Conservation (phyloP, 2,113 vertebrate genomes). For the Clarias magur region DNA sequence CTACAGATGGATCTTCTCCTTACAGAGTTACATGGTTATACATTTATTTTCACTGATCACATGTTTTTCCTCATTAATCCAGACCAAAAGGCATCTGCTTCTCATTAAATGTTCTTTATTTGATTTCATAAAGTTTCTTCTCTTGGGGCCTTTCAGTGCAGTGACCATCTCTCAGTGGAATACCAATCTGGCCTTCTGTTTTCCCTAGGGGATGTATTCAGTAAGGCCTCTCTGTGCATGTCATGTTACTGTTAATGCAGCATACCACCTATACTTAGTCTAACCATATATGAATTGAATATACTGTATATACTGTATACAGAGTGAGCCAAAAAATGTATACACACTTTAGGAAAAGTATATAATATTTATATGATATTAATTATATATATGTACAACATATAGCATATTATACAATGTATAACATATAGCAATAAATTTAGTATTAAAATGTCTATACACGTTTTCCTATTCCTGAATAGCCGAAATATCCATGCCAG, state of each 20-base stretch:
- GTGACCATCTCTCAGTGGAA: constrained; percentile 1
- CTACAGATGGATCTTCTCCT: neutral
- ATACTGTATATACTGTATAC: too few relatives aligned
- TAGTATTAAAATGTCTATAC: too few relatives aligned
- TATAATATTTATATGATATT: too few relatives aligned
- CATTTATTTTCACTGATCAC: neutral
- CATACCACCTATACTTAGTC: constrained; percentile 10
- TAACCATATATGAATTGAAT: neutral
- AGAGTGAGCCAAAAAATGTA: too few relatives aligned
- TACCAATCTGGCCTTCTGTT: constrained; percentile 9
- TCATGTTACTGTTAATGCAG: constrained; percentile 14
- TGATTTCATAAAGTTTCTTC: constrained; percentile 27
- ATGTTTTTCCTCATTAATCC: constrained; percentile 16
- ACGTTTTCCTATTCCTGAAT: too few relatives aligned
- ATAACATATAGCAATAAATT: too few relatives aligned
- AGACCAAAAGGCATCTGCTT: constrained; percentile 26
- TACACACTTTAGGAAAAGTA: too few relatives aligned
- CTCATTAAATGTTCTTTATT: constrained; percentile 28
- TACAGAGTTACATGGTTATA: neutral
- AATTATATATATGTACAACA: too few relatives aligned
- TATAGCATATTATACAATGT: too few relatives aligned
- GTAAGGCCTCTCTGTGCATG: neutral
- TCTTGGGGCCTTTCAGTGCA: constrained; percentile 22
- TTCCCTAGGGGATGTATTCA: constrained; percentile 13
- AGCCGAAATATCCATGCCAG: too few relatives aligned